Conservation (phyloP, 2,113 vertebrate species). For the Hippocampus mohnikei region DNA sequence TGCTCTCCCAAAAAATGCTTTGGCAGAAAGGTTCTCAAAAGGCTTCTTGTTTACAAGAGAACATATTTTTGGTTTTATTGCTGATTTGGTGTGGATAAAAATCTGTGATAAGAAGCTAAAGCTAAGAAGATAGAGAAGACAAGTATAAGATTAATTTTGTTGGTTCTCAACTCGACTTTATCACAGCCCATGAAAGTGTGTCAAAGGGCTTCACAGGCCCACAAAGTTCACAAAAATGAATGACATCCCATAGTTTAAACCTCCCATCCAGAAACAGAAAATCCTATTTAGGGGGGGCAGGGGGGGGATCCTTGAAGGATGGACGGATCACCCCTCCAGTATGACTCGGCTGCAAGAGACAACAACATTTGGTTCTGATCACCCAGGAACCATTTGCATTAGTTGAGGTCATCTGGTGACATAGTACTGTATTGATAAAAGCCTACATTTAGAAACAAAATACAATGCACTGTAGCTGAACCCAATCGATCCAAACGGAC, state of each 20-base stretch:
- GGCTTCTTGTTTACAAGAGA: not conserved
- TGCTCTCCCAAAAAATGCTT: constrained; percentile 9
- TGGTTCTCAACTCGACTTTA: not conserved
- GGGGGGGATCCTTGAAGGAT: not conserved
- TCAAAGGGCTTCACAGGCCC: not conserved
- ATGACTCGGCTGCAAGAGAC: not conserved
- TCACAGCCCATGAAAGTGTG: not conserved
- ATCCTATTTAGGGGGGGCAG: too few relatives aligned
- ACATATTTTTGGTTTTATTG: not conserved
- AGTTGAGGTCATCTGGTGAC: constrained; percentile 12
- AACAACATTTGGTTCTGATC: constrained; percentile 2
- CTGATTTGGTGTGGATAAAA: not conserved
- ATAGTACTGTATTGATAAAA: constrained; percentile 25
- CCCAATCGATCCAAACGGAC: constrained; percentile 36
- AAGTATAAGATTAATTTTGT: not conserved
- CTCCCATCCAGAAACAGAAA: too few relatives aligned
- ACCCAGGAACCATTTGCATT: constrained; percentile 10
- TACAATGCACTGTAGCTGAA: constrained; percentile 21
- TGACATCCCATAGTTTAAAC: not conserved
- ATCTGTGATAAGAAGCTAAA: not conserved
- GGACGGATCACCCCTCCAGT: not conserved
- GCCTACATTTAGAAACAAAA: constrained; percentile 31
- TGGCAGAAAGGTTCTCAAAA: not conserved
- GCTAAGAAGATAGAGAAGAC: not conserved
- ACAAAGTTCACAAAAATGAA: not conserved